Evolutionary conservation across 2,888 invertebrate genomes (phyloP).

Genomic region (Coecobrya sp.): DNA sequence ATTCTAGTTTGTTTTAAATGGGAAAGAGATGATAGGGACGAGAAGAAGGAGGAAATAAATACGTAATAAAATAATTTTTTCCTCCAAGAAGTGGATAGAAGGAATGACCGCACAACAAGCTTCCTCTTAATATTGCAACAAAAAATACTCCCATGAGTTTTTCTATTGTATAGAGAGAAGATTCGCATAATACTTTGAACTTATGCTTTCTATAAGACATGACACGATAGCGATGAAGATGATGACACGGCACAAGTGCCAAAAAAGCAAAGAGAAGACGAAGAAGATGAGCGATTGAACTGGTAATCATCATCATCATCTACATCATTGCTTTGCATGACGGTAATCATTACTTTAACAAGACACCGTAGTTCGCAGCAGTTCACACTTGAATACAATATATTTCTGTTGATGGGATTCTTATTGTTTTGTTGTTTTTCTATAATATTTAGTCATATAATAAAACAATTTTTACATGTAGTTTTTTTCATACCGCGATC

Average conservation of each 20-base stretch:
- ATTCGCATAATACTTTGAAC: not conserved
- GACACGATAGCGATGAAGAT: slow-evolving; percentile 20
- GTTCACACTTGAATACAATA: slow-evolving; percentile 69
- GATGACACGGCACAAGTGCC: slow-evolving; percentile 76
- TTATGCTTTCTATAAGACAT: slow-evolving; percentile 38
- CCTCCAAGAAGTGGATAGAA: slow-evolving; percentile 25
- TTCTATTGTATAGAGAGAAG: not conserved
- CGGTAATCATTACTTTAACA: slow-evolving; percentile 75
- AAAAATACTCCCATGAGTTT: not conserved
- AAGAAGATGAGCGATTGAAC: slow-evolving; percentile 46
- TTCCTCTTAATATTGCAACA: slow-evolving; percentile 34
- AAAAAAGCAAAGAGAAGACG: slow-evolving; percentile 42
- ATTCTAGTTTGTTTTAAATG: slow-evolving; percentile 19
- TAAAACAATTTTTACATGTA: slow-evolving; percentile 9
- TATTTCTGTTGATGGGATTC: not conserved
- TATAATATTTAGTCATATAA: slow-evolving; percentile 47
- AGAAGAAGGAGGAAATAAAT: slow-evolving; percentile 35
- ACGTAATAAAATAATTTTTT: slow-evolving; percentile 26
- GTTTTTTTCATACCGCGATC: not conserved
- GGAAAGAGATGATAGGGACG: not conserved
- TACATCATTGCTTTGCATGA: slow-evolving; percentile 67
- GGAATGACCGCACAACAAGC: slow-evolving; percentile 66
- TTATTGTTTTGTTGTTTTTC: slow-evolving; percentile 62
- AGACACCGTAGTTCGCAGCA: slow-evolving; percentile 42
- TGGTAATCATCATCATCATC: slow-evolving; percentile 54